Base-by-base conservation (phyloP, 1,140 invertebrate genomes). In the Dinoponera quadriceps region DNA sequence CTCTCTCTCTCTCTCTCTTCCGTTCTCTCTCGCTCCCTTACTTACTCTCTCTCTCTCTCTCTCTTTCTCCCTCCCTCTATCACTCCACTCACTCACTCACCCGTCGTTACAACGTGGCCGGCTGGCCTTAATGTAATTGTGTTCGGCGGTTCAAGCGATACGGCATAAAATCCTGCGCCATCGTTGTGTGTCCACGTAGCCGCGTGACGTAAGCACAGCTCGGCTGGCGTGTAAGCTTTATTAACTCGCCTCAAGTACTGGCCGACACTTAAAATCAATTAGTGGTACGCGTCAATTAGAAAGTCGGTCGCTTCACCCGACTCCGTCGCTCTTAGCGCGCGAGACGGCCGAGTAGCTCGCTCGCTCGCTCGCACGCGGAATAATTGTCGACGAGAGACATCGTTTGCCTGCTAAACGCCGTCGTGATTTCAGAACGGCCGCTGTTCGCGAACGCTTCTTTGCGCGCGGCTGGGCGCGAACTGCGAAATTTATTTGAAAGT, bases 221-320 rank as follows among this genome's bases (percentile, higher is more conserved):
- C 59, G 66, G 33, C 55, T 49, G 22, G 71, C 57, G 62, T 80
- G 49, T 69, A 74, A 72, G 75, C 60, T 69, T 88, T 88, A 88
- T 88, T 88, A 88, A 81, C 83, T 74, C 51, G 68, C 38, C 65
- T 81, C 81, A 66, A 88, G 83, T 85, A 85, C 87, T 80, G 83
- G 33, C 66, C 66, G 87, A 89, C 88, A 90, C 87, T 90, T 90
- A 90, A 90, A 90, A 90, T 90, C 89, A 90, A 90, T 90, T 90
- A 90, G 88, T 84, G 87, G 77, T 85, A 82, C 87, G 83, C 85
- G 83, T 90, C 89, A 88, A 90, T 90, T 90, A 90, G 89, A 90
- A 90, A 90, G 88, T 90, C 86, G 80, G 59, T 48, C 65, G 85
- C 59, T 57, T 68, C 51, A 62, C 63, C 65, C 57, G 65, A n/a